These are phyloP conservation scores for Delia radicum DNA, from an alignment of 1,140 invertebrate species.

Conservation along the genomic window DNA sequence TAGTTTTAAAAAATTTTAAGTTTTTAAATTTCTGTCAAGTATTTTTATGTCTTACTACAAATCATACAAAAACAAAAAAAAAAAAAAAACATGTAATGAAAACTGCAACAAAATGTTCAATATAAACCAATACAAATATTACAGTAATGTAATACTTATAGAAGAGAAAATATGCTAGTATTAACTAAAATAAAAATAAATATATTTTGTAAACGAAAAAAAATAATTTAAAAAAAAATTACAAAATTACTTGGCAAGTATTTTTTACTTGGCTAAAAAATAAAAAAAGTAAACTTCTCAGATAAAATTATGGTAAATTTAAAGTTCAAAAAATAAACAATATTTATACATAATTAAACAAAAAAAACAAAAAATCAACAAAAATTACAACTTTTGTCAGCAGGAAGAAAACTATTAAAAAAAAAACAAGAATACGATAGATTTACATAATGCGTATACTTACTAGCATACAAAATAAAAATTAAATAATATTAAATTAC, in stretches of 20 bases:
- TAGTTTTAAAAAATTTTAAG: no score
- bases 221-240: not conserved
- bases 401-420: not conserved
- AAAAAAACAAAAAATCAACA: not conserved
- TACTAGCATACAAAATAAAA: not conserved
- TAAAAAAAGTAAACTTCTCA: conserved; percentile 16
- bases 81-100: conserved; percentile 26
- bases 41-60: conserved; percentile 31
- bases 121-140: conserved; percentile 14
- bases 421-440: not conserved
- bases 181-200: not conserved
- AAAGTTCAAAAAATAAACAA: conserved; percentile 20
- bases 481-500: not conserved
- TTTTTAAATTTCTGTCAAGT: not conserved
- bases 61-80: conserved; percentile 48
- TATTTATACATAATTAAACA: conserved; percentile 16
- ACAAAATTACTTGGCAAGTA: no score
- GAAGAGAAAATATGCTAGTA: not conserved
- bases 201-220: not conserved
- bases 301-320: conserved; percentile 14
- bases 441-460: no score
- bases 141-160: conserved; percentile 4
- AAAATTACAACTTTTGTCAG: conserved; percentile 11
- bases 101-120: conserved; percentile 21
- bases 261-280: no score